phyloP scores from a whole-genome alignment of 2,113 vertebrate species.

The Polyodon spathula region DNA sequence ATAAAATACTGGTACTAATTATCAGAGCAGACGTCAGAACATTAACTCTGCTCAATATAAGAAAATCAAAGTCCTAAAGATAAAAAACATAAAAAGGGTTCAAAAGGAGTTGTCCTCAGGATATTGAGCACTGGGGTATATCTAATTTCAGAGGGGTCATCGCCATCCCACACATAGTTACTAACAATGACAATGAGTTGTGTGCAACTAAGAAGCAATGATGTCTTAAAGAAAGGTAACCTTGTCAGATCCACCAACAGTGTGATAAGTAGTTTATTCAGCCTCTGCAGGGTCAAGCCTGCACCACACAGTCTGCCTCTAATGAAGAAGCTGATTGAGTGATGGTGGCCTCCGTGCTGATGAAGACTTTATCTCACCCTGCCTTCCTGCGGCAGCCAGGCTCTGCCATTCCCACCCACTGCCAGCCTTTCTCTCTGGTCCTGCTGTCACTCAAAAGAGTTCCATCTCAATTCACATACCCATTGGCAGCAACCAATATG shows the following conservation, averaged over 20 bases:
- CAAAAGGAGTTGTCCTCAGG: background rate
- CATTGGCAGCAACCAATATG: constrained; percentile 50
- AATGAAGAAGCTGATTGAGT: constrained; percentile 60
- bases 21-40: too few relatives aligned
- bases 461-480: constrained; percentile 42
- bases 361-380: constrained; percentile 42
- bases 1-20: background rate
- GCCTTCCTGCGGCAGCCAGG: constrained; percentile 39
- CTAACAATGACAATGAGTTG: constrained; percentile 16
- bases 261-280: constrained; percentile 34
- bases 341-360: constrained; percentile 36
- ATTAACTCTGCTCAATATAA: background rate
- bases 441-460: constrained; percentile 27
- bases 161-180: constrained; percentile 7
- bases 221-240: constrained; percentile 34
- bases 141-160: background rate
- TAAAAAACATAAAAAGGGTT: background rate
- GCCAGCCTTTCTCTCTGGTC: constrained; percentile 31
- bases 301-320: constrained; percentile 37
- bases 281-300: constrained; percentile 25
- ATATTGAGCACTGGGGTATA: background rate
- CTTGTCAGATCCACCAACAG: constrained; percentile 42
- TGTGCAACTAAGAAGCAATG: constrained; percentile 2
- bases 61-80: background rate
- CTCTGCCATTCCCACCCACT: constrained; percentile 41